Base-by-base conservation (phyloP, 2,888 invertebrate species). In the Odontomyia ornata region DNA sequence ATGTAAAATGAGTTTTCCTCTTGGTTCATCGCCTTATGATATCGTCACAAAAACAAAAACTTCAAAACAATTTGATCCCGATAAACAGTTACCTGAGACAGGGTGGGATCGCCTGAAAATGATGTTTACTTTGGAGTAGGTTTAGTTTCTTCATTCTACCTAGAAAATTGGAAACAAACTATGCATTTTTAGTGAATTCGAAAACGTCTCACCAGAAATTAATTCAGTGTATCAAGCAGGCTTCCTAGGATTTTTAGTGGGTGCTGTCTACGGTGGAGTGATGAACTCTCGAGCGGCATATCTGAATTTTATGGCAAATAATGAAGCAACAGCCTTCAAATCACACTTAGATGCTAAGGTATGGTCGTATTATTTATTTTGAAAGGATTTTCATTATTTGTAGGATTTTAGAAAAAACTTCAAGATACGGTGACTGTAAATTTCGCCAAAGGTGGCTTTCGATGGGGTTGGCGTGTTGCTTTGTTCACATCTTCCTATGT, bases 381-480 rank as follows among this genome's bases (percentile, higher is more conserved):
- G 9, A 9, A 36, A 36, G 25, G 15, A 7, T 60, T 60, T 52
- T 65, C n/a, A 36, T 1, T 11, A 30, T 47, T 21, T 25, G 23
- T 46, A 13, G 3, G 46, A 1, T 88, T 89, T 18, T 84, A 93
- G 91, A 91, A 89, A 88, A 89, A 89, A 82, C 84, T 95, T 18
- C 93, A 94, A 86, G 91, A 93, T 83, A 87, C 88, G 83, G 91
- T 94, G 0, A 91, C 91, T 0, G 67, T 91, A 21, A 90, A 89
- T 80, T 93, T 95, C 86, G 90, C 90, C 0, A 92, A 89, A 86
- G 94, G 94, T n/a, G 93, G 91, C 0, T 89, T 88, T 18, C 89
- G 88, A 80, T 92, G 92, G 90, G 92, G 91, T 2, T 91, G 91
- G 91, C 89, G 92, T 81, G 82, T 94, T 28, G 89, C 89, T 5